phyloP scores from a whole-genome alignment of 2,888 invertebrate species.

The Lasioglossum leucozonium region DNA sequence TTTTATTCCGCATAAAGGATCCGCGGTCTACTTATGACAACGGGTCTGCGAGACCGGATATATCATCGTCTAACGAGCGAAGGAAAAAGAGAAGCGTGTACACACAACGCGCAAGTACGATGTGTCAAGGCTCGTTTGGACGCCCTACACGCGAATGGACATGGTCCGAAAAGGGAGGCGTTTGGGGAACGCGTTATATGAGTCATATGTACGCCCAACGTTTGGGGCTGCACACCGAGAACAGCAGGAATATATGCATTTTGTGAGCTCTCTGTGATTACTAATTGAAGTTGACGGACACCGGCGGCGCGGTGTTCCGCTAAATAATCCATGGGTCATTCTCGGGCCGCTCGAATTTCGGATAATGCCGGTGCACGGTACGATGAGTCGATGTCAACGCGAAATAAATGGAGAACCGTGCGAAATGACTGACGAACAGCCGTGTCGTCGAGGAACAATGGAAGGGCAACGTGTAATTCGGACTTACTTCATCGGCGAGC shows the following conservation, averaged over 20 bases:
- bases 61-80: slow-evolving; percentile 74
- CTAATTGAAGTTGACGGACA: slow-evolving; percentile 68
- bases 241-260: slow-evolving; percentile 80
- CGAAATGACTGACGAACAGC: neutral
- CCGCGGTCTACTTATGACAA: too few species aligned
- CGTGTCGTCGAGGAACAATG: too few species aligned
- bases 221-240: slow-evolving; percentile 81
- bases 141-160: slow-evolving; percentile 79
- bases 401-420: too few species aligned
- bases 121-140: slow-evolving; percentile 75
- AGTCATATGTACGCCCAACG: slow-evolving; percentile 80
- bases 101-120: slow-evolving; percentile 76
- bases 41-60: slow-evolving; percentile 50
- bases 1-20: too few species aligned
- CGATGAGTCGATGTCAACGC: neutral
- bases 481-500: neutral
- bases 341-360: slow-evolving; percentile 47
- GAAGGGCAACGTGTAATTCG: neutral
- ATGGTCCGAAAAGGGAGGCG: slow-evolving; percentile 74
- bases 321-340: slow-evolving; percentile 55
- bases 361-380: neutral
- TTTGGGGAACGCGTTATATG: slow-evolving; percentile 77
- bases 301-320: slow-evolving; percentile 40
- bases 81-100: slow-evolving; percentile 77
- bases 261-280: slow-evolving; percentile 71